Conservation (phyloP, 2,113 vertebrate species). For the Ancistrus triradiatus region DNA sequence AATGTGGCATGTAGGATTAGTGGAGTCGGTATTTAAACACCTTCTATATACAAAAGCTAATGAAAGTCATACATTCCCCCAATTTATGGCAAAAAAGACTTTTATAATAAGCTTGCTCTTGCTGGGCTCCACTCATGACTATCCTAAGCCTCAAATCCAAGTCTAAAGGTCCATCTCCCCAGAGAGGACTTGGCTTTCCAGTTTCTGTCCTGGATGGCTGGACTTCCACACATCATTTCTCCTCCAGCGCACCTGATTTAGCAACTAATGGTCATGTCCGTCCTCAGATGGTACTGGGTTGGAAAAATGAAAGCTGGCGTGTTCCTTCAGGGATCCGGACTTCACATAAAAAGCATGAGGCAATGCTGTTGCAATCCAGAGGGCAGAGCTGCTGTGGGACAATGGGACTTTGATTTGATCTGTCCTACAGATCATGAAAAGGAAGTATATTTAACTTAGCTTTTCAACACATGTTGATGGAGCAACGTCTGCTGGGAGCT, state of each 20-base stretch:
- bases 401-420: background rate
- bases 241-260: background rate
- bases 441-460: background rate
- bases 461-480: background rate
- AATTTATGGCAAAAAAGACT: no score
- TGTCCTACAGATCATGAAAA: no score
- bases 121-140: no score
- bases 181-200: background rate
- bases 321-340: background rate
- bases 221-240: background rate
- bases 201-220: background rate
- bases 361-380: slow-evolving; percentile 11
- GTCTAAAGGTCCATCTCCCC: no score
- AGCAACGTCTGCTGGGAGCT: background rate
- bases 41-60: no score
- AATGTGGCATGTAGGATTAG: no score
- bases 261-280: no score
- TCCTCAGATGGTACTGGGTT: background rate
- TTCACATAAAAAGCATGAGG: slow-evolving; percentile 7
- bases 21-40: no score
- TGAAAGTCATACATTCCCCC: no score
- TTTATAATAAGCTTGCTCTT: no score
- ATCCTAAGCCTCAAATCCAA: no score
- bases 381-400: background rate
- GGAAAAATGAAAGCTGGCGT: background rate